These are phyloP conservation scores for Salvelinus sp. DNA, from an alignment of 2,113 vertebrate genomes.

Conservation along the genomic window DNA sequence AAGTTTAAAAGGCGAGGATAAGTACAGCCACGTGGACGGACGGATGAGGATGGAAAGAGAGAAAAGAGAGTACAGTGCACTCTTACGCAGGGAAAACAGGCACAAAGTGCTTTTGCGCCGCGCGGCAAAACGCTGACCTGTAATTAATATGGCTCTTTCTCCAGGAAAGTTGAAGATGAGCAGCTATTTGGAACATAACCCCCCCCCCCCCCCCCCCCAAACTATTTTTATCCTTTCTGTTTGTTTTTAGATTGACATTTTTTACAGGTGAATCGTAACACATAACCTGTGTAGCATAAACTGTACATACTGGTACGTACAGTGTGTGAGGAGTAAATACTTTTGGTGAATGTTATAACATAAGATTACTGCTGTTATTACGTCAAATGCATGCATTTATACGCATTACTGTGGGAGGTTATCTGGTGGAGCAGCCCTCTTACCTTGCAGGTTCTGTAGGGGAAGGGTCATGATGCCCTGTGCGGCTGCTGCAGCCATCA, in stretches of 20 bases:
- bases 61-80: constrained; percentile 60
- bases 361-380: too few relatives aligned
- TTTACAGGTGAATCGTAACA: constrained; percentile 26
- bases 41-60: constrained; percentile 61
- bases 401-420: too few relatives aligned
- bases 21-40: constrained; percentile 80
- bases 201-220: constrained; percentile 43
- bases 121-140: constrained; percentile 77
- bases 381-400: too few relatives aligned
- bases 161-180: constrained; percentile 52
- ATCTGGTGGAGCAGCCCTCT: constrained; percentile 24
- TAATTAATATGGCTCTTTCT: constrained; percentile 74
- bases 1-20: constrained; percentile 87
- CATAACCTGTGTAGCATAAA: background rate
- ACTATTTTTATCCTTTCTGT: constrained; percentile 54
- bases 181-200: constrained; percentile 61
- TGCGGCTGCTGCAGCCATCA: constrained; percentile 96
- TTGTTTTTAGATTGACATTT: constrained; percentile 43
- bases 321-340: background rate
- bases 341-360: background rate
- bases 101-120: constrained; percentile 72
- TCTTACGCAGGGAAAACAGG: constrained; percentile 62
- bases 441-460: constrained; percentile 99
- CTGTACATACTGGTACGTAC: background rate
- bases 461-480: constrained; percentile 98